phyloP scores from a whole-genome alignment of 2,113 vertebrate genomes.

The mouse (Mus musculus) region GRCm39 chr13:75924501-75925000 shows the following conservation, averaged over 20 bases:
- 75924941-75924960: neutral
- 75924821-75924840: neutral
- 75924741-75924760: neutral
- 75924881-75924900: neutral
- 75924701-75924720: neutral
- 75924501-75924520: neutral
- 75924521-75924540: neutral
- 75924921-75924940: neutral
- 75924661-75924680: neutral
- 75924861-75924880: neutral
- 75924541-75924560: neutral
- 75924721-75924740: neutral
- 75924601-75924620: neutral
- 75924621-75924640: neutral
- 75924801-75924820: conserved; percentile 5
- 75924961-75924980: neutral
- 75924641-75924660: neutral
- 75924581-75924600: neutral
- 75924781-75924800: conserved; percentile 7
- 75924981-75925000: neutral
- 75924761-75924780: neutral
- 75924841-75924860: neutral
- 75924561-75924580: neutral
- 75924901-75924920: neutral
- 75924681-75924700: neutral